phyloP scores from a whole-genome alignment of 2,113 vertebrate genomes.

The Tretioscincus oriximinensis region DNA sequence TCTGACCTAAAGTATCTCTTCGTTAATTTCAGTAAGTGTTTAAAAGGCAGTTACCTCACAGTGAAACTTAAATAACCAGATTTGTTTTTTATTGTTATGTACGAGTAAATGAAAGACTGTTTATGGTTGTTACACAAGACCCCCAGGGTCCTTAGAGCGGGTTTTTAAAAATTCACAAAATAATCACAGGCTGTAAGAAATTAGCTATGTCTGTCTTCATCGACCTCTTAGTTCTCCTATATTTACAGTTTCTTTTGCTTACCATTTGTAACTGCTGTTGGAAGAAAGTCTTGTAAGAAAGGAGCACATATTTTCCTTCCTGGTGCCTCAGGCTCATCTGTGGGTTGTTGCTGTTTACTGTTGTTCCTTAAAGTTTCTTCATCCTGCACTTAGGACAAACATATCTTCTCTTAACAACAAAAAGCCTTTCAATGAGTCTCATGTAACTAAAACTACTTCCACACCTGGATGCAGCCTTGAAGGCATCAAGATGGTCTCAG shows the following conservation, averaged over 20 bases:
- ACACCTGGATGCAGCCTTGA: too few relatives aligned
- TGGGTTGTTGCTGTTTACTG: constrained; percentile 22
- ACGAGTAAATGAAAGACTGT: too few relatives aligned
- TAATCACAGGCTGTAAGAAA: not conserved
- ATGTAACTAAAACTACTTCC: too few relatives aligned
- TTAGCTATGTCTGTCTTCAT: not conserved
- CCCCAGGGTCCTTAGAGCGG: not conserved
- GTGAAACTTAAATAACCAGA: not conserved
- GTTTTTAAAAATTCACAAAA: not conserved
- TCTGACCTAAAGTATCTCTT: too few relatives aligned
- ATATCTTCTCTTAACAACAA: constrained; percentile 19
- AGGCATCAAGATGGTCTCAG: too few relatives aligned
- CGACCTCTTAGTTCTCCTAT: not conserved
- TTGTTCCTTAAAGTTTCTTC: constrained; percentile 66
- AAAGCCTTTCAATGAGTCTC: not conserved
- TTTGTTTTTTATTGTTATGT: not conserved
- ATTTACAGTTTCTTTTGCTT: constrained; percentile 34
- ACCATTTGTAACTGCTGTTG: constrained; percentile 84
- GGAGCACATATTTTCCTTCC: constrained; percentile 73
- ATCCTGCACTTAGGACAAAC: constrained; percentile 40
- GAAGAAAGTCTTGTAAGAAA: constrained; percentile 82
- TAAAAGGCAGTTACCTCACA: not conserved
- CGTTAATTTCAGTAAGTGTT: not conserved
- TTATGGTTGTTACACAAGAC: not conserved
- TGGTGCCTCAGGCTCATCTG: constrained; percentile 50